Base-by-base conservation (phyloP, 2,113 vertebrate genomes). In the Hirundichthys speculiger region DNA sequence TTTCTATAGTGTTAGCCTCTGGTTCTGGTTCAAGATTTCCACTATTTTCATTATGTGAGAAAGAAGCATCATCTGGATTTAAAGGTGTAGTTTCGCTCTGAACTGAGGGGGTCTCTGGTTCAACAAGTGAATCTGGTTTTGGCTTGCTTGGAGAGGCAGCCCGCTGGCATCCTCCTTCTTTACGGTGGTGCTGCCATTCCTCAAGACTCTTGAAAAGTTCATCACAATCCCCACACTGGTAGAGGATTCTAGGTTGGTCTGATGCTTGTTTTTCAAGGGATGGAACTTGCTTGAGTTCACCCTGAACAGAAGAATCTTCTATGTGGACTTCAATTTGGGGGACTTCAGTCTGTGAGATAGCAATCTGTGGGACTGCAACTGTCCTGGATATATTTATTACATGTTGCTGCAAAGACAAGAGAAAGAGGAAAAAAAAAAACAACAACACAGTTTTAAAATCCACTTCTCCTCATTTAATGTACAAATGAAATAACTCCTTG, bases 181-280 rank as follows among this genome's bases (percentile, higher is more conserved):
- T 94, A 19, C 95, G 92, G 64, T 98, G 96, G 2, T 88, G 91
- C 53, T 96, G 91, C 95, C 95, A 96, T 12, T 94, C 82, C 12
- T 92, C 90, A 25, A 96, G 94, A 16, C 85, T 93, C 39, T 91
- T 84, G 1, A 98, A 97, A 2, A 96, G 90, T 2, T 93, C 90
- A 54, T 94, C 93, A 54, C 95, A 97, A 55, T 96, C 96, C 2
- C 93, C 92, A 65, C 96, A 97, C 79, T 97, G 94, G 5, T 96
- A 98, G 30, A 91, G 90, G 51, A 93, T 92, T 19, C 89, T 80
- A 8, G 90, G 89, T 51, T 86, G 86, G 48, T 92, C 90, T 4
- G 75, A 34, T 5, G 49, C 3, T 43, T 84, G 68, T 21, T 82
- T 85, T 58, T 77, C 71, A 40, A 46, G 67, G 1, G 53, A 55